Conservation (phyloP, 1,140 invertebrate genomes). For the Samia ricini region DNA sequence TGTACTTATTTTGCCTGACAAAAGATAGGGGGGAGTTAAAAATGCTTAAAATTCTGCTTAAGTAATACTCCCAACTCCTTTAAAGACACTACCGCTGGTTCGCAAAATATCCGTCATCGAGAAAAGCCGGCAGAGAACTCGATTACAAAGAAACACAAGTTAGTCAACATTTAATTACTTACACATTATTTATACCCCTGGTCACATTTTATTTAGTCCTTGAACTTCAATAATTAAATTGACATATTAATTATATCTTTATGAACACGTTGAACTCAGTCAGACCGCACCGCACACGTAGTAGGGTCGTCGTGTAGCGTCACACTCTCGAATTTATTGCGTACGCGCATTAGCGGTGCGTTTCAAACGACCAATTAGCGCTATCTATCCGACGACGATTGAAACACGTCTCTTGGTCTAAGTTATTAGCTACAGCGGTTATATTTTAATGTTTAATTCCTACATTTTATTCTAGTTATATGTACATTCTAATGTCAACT, state of each 20-base stretch:
- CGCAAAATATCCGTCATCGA: neutral
- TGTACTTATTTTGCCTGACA: neutral
- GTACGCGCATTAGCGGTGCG: constrained; percentile 62
- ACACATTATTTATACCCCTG: neutral
- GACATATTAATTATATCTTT: neutral
- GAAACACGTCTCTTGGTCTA: constrained; percentile 41
- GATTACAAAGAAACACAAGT: neutral
- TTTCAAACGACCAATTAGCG: constrained; percentile 66
- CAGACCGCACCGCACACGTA: neutral
- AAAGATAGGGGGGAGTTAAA: no score
- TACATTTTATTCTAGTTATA: no score
- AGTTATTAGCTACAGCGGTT: constrained; percentile 6
- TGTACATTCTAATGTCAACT: no score
- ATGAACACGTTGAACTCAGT: constrained; percentile 7
- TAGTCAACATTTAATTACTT: neutral
- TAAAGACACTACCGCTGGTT: neutral
- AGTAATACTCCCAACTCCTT: neutral
- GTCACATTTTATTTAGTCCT: neutral
- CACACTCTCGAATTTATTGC: constrained; percentile 53
- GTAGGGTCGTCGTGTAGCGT: constrained; percentile 40
- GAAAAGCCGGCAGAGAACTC: neutral
- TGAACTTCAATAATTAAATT: neutral
- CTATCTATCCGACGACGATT: constrained; percentile 62
- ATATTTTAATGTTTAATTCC: neutral
- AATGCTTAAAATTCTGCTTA: no score